phyloP scores from a whole-genome alignment of 2,113 vertebrate genomes.

The Callorhinus ursinus region DNA sequence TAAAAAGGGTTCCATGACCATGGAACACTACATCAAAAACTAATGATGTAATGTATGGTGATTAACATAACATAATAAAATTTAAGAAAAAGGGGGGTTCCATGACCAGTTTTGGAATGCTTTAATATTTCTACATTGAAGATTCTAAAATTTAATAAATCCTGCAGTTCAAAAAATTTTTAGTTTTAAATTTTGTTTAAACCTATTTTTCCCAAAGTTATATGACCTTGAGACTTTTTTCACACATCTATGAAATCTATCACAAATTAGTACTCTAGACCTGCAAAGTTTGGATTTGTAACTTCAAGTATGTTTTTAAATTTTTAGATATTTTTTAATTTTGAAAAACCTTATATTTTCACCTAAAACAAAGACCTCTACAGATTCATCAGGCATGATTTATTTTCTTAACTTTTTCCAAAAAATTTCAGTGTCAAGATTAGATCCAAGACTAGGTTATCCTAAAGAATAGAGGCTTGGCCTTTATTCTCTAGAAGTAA shows the following conservation, averaged over 20 bases:
- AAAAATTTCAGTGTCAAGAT: neutral
- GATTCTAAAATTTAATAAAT: slow-evolving; percentile 13
- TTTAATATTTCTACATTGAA: neutral
- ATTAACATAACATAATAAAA: too few relatives aligned
- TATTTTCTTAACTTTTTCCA: slow-evolving; percentile 22
- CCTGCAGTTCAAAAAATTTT: neutral
- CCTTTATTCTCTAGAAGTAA: slow-evolving; percentile 13
- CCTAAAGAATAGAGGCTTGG: neutral
- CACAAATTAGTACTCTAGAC: neutral
- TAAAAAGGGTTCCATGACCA: neutral
- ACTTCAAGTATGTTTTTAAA: neutral
- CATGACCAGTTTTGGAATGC: neutral
- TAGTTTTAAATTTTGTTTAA: slow-evolving; percentile 46
- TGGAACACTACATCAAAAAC: too few relatives aligned
- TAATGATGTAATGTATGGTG: too few relatives aligned
- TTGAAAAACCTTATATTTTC: neutral
- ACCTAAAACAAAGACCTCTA: neutral
- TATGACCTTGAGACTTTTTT: slow-evolving; percentile 4
- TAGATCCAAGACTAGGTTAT: neutral
- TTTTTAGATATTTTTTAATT: slow-evolving; percentile 22
- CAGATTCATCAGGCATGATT: neutral
- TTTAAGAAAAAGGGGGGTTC: neutral
- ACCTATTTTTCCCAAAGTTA: neutral
- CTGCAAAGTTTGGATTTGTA: neutral
- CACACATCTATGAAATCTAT: neutral